These are phyloP conservation scores for Andrena bicolor DNA, from an alignment of 2,888 invertebrate species.

Conservation along the genomic window DNA sequence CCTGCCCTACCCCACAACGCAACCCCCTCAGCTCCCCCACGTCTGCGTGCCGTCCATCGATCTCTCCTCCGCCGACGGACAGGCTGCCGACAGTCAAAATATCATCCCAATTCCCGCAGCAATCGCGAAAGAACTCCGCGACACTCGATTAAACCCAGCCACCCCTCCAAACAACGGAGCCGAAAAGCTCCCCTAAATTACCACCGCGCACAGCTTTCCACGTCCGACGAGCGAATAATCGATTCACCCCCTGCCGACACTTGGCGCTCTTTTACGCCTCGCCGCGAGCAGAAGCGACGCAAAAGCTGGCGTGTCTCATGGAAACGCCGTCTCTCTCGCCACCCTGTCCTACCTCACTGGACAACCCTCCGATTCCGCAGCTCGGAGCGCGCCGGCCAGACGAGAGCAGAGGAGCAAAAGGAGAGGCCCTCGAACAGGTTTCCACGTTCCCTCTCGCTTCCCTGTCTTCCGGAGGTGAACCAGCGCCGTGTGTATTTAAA, in stretches of 20 bases:
- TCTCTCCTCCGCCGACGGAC: slow-evolving; percentile 52
- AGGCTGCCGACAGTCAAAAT: slow-evolving; percentile 54
- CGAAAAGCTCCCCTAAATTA: no score
- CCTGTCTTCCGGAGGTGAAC: slow-evolving; percentile 33
- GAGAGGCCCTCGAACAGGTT: slow-evolving; percentile 44
- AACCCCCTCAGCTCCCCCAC: slow-evolving; percentile 42
- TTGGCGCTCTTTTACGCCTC: not conserved
- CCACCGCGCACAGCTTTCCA: no score
- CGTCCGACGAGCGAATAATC: no score
- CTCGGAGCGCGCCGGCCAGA: slow-evolving; percentile 30
- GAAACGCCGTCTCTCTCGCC: slow-evolving; percentile 2
- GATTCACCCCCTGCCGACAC: no score
- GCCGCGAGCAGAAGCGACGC: not conserved
- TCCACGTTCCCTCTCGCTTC: slow-evolving; percentile 52
- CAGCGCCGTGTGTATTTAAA: slow-evolving; percentile 46
- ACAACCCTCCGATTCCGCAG: slow-evolving; percentile 7
- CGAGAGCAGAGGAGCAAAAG: slow-evolving; percentile 40
- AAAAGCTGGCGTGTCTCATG: not conserved
- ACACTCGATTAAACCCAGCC: no score
- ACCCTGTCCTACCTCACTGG: slow-evolving; percentile 56
- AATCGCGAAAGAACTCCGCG: no score
- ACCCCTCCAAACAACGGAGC: no score
- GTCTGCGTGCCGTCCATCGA: slow-evolving; percentile 67
- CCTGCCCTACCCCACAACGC: slow-evolving; percentile 80
- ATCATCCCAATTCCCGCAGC: not conserved